These are phyloP conservation scores for Peromyscus nudipes DNA, from an alignment of 2,797 vertebrate genomes.

Conservation along the genomic window DNA sequence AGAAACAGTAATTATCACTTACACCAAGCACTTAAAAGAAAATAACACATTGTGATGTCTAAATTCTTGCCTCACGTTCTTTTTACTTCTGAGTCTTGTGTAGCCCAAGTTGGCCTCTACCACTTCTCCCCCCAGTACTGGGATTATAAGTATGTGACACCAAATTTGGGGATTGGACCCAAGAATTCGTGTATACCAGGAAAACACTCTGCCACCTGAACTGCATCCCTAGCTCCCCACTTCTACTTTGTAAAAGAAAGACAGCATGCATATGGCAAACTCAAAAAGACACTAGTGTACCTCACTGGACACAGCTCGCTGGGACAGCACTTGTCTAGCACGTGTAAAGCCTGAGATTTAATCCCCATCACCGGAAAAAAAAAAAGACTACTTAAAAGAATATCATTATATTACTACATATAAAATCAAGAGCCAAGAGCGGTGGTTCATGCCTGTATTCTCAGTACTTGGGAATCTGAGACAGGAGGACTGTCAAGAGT, in stretches of 20 bases:
- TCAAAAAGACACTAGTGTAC: constrained; percentile 21
- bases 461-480: not conserved
- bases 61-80: not conserved
- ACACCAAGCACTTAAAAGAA: constrained; percentile 7
- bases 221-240: not conserved
- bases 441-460: not conserved
- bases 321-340: not conserved
- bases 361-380: not conserved
- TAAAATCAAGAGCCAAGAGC: not conserved
- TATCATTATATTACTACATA: constrained; percentile 13
- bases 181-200: not conserved
- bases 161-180: not conserved
- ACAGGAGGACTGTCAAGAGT: not conserved
- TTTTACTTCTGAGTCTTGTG: not conserved
- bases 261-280: not conserved
- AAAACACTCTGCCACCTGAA: not conserved
- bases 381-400: constrained; percentile 52
- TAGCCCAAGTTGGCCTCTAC: not conserved
- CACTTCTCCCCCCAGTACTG: too few relatives aligned
- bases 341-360: not conserved
- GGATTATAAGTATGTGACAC: not conserved
- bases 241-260: constrained; percentile 11
- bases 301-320: not conserved
- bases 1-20: not conserved
- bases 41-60: constrained; percentile 4